Percentiles rank a stretch among this genome's conserved stretches.
Conservation (phyloP, 2,888 invertebrate species). For the Erebia ligea region DNA sequence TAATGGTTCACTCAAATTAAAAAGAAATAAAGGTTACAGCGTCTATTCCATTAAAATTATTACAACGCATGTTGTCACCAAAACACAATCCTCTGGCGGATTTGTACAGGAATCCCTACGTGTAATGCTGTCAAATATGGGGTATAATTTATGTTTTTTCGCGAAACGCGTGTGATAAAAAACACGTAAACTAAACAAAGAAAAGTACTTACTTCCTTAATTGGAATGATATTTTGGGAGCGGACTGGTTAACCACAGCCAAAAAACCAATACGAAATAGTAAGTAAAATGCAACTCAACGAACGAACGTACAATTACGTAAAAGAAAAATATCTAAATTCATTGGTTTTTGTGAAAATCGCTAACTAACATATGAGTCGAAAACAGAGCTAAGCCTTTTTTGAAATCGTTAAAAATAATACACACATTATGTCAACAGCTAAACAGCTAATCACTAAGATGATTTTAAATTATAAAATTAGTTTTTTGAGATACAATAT, state of each 20-base stretch:
- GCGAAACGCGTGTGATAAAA: conserved; percentile 10
- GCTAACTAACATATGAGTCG: too few relatives aligned
- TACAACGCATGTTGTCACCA: conserved; percentile 37
- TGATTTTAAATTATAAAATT: too few relatives aligned
- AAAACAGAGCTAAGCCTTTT: too few relatives aligned
- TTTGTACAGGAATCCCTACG: conserved; percentile 32
- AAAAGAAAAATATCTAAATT: background rate
- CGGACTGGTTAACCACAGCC: background rate
- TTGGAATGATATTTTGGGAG: background rate
- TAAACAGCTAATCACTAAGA: too few relatives aligned
- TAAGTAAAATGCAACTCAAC: too few relatives aligned
- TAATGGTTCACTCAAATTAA: conserved; percentile 39
- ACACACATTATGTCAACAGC: too few relatives aligned
- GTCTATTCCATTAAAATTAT: conserved; percentile 39
- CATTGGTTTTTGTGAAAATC: too few relatives aligned
- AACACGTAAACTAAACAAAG: conserved; percentile 15
- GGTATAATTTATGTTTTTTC: conserved; percentile 13
- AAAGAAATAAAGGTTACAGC: conserved; percentile 39
- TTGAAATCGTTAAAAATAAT: too few relatives aligned
- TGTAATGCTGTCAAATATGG: conserved; percentile 32
- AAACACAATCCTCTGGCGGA: conserved; percentile 34
- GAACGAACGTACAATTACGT: too few relatives aligned
- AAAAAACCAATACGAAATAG: background rate
- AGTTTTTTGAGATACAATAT: too few relatives aligned
- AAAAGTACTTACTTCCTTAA: background rate